Base-by-base conservation (phyloP, 2,113 vertebrate species). In the Coptodon bakossiorum region DNA sequence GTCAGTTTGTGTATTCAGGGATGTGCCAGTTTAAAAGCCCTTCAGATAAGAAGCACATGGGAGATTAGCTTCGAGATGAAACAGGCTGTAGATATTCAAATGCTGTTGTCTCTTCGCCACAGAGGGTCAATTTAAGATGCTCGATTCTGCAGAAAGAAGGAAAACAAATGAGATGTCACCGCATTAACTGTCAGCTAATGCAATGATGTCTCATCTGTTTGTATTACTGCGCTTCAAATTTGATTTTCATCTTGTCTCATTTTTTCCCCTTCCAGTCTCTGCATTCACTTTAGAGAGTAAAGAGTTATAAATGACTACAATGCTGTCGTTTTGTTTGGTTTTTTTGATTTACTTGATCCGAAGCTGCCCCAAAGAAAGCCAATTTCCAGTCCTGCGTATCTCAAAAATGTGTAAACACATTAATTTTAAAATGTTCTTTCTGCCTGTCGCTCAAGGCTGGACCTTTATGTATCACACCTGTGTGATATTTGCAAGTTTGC, bases 1-100 rank as follows among this genome's bases (percentile, higher is more conserved):
- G 82, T 83, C 86, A 63, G 76, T 84, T 88, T 84, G 78, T 81
- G 59, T 50, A 79, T 79, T 87, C 56, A 61, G 79, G 50, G 81
- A 85, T 76, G 81, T 89, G 91, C 90, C 92, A 91, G 87, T 92
- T 93, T 83, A 80, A 91, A 92, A 93, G 56, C 90, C 89, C 87
- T 86, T 89, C 88, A 92, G 89, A 91, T 86, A 88, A 88, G 76
- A 84, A 92, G 89, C 91, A 89, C 91, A 91, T 90, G 83, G 87
- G 90, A 86, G 87, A 93, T 90, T 31, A 81, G 81, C 82, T 71
- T 8, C 24, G 82, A 90, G 89, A 92, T 89, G 76, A 89, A 78
- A 87, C 45, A 82, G 27, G 54, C 84, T 81, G 84, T 48, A 81
- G 83, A 89, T 84, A 88, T 88, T 89, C 29, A 90, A 83, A 90